Evolutionary conservation across 2,113 vertebrate genomes (phyloP).

Genomic region (Chlorodrepanis virens): DNA sequence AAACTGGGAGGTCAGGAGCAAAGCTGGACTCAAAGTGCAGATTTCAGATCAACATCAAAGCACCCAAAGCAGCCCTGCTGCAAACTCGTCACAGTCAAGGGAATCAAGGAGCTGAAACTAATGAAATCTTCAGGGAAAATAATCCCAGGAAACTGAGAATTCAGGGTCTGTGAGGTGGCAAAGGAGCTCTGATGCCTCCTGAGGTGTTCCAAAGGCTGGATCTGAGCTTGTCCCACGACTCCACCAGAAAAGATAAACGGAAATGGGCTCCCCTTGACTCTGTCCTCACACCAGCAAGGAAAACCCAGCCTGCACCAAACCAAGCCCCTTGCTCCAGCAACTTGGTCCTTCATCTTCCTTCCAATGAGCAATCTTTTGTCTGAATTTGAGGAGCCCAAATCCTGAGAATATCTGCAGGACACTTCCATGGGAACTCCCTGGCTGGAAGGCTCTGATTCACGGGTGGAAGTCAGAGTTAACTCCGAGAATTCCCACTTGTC

Average conservation of each 20-base stretch:
- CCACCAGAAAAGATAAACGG: accelerated
- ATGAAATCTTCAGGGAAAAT: background rate
- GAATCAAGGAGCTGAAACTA: background rate
- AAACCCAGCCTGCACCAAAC: background rate
- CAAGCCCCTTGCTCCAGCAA: background rate
- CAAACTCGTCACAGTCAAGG: background rate
- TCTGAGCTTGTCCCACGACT: accelerated
- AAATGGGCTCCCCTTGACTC: background rate
- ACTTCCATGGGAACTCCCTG: background rate
- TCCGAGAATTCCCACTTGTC: background rate
- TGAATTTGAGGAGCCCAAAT: background rate
- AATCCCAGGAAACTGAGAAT: background rate
- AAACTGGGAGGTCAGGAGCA: background rate
- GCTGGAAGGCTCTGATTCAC: slow-evolving; percentile 17
- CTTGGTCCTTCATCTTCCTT: background rate
- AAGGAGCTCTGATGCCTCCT: background rate
- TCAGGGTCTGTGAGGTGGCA: background rate
- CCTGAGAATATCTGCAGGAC: background rate
- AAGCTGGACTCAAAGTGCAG: background rate
- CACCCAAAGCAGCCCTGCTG: background rate
- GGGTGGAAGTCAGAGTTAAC: background rate
- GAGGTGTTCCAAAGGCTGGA: background rate
- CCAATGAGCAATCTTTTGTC: background rate
- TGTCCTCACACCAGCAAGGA: background rate
- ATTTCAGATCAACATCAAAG: background rate